Evolutionary conservation across 2,888 invertebrate genomes (phyloP).

Genomic region (Hypercompe scribonia): DNA sequence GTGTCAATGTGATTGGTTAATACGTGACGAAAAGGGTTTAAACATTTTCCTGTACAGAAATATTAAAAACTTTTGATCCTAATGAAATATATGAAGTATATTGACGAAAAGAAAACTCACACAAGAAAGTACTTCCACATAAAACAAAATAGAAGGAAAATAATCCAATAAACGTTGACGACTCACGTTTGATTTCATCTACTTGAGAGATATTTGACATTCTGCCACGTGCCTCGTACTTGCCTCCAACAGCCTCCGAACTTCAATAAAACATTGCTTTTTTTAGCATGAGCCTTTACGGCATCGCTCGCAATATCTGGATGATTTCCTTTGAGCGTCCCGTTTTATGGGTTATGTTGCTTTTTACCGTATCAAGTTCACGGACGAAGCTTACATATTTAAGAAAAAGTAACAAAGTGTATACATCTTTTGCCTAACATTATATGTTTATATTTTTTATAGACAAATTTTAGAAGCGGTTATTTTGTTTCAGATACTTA

Average conservation of each 20-base stretch:
- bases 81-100: background rate
- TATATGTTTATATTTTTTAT: background rate
- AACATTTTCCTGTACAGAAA: background rate
- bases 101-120: background rate
- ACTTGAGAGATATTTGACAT: constrained; percentile 9
- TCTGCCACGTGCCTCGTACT: constrained; percentile 20
- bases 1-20: background rate
- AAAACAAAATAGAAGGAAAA: background rate
- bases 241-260: constrained; percentile 6
- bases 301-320: constrained; percentile 29
- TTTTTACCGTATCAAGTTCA: constrained; percentile 37
- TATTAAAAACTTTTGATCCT: background rate
- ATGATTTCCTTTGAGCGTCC: constrained; percentile 14
- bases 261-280: constrained; percentile 25
- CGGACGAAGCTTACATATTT: constrained; percentile 24
- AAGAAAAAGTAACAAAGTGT: background rate
- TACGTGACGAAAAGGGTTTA: background rate
- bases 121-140: background rate
- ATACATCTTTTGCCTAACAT: background rate
- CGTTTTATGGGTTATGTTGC: constrained; percentile 28
- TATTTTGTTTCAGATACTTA: too few species aligned
- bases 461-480: too few species aligned
- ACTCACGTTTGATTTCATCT: constrained; percentile 9
- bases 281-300: constrained; percentile 27
- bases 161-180: background rate